Evolutionary conservation across 2,797 vertebrate species (phyloP).

Genomic region (Chelmon rostratus): DNA sequence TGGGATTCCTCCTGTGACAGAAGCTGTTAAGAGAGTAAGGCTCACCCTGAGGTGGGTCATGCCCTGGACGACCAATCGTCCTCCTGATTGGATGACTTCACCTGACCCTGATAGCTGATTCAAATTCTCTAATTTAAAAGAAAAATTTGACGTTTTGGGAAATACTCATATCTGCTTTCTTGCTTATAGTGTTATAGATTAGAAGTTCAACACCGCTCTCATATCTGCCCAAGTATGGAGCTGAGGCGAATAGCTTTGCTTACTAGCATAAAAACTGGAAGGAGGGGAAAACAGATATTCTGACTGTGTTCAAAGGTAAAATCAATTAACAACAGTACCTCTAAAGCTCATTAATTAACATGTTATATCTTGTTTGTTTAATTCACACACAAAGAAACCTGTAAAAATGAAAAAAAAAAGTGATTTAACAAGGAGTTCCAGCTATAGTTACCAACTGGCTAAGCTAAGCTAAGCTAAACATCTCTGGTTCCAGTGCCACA

Average conservation of each 20-base stretch:
- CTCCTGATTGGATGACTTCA: conserved; percentile 37
- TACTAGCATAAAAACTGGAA: not conserved
- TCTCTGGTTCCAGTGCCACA: too few species aligned
- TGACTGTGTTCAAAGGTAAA: not conserved
- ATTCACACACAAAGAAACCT: too few species aligned
- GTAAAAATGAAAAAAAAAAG: too few species aligned
- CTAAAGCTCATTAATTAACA: too few species aligned
- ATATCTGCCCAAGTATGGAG: too few species aligned
- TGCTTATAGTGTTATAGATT: not conserved
- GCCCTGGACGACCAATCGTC: not conserved
- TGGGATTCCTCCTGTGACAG: conserved; percentile 55
- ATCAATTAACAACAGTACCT: too few species aligned
- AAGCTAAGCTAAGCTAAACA: too few species aligned
- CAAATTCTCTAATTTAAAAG: not conserved
- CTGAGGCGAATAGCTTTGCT: too few species aligned
- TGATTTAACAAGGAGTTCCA: too few species aligned
- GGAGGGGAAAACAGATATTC: not conserved
- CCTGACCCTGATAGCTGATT: conserved; percentile 12
- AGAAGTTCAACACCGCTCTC: not conserved
- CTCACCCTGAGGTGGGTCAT: conserved; percentile 50
- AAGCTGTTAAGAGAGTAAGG: conserved; percentile 42
- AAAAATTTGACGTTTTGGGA: not conserved
- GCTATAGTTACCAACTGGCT: too few species aligned
- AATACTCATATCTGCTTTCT: not conserved
- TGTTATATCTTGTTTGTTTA: too few species aligned